Evolutionary conservation across 2,888 invertebrate species (phyloP).

Genomic region (Ariolimax columbianus): DNA sequence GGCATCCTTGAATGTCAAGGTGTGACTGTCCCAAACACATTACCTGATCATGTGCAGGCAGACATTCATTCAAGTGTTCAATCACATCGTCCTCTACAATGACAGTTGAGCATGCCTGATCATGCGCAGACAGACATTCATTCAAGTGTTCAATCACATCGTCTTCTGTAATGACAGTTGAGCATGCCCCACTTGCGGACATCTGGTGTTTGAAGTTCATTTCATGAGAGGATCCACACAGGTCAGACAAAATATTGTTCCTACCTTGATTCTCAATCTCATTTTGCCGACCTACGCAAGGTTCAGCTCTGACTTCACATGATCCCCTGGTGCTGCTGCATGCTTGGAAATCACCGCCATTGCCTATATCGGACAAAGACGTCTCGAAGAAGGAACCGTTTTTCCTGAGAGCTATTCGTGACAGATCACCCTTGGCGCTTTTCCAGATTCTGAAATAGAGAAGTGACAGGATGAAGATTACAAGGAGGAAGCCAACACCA

Average conservation of each 20-base stretch:
- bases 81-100: no score
- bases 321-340: neutral
- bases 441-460: conserved; percentile 51
- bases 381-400: neutral
- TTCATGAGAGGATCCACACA: neutral
- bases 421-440: conserved; percentile 16
- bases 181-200: neutral
- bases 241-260: neutral
- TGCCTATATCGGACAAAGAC: neutral
- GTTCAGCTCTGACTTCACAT: neutral
- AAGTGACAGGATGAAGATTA: conserved; percentile 1
- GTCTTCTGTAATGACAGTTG: neutral
- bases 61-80: no score
- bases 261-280: no score
- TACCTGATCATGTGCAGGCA: no score
- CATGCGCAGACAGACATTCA: no score
- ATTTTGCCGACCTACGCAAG: neutral
- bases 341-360: neutral
- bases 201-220: neutral
- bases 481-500: conserved; percentile 37
- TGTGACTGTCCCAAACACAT: no score
- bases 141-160: no score
- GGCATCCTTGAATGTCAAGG: neutral
- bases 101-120: no score
- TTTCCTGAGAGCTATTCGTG: conserved; percentile 11